Evolutionary conservation across 2,113 vertebrate genomes (phyloP).

Genomic region (Pseudorectes ferrugineus): DNA sequence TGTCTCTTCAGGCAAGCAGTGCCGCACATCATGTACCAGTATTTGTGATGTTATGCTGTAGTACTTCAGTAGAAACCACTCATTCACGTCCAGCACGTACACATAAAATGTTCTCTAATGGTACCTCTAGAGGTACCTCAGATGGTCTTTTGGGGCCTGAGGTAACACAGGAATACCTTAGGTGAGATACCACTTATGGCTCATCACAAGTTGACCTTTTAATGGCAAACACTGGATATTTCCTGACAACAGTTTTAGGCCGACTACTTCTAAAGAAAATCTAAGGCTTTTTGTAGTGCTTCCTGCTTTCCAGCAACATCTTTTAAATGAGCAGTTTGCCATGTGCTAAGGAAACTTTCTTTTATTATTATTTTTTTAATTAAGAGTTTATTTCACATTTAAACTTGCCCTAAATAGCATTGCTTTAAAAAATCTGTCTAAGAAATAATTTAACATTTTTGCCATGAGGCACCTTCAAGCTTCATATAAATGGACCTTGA

Average conservation of each 20-base stretch:
- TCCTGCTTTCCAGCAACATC: not conserved
- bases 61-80: not conserved
- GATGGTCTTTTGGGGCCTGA: not conserved
- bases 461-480: slow-evolving; percentile 45
- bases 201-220: not conserved
- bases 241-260: not conserved
- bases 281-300: not conserved
- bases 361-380: not conserved
- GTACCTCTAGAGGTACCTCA: not conserved
- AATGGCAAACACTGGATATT: not conserved
- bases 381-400: slow-evolving; percentile 10
- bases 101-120: not conserved
- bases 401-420: slow-evolving; percentile 13
- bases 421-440: slow-evolving; percentile 15
- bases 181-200: not conserved
- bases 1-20: not conserved
- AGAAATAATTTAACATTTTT: slow-evolving; percentile 64
- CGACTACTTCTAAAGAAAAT: not conserved
- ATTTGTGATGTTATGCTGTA: not conserved
- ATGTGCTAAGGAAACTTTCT: not conserved
- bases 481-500: slow-evolving; percentile 51
- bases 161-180: not conserved
- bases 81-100: not conserved
- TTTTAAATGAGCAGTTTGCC: not conserved
- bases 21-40: not conserved